Evolutionary conservation across 2,888 invertebrate species (phyloP).

Genomic region (Aradus depressus): DNA sequence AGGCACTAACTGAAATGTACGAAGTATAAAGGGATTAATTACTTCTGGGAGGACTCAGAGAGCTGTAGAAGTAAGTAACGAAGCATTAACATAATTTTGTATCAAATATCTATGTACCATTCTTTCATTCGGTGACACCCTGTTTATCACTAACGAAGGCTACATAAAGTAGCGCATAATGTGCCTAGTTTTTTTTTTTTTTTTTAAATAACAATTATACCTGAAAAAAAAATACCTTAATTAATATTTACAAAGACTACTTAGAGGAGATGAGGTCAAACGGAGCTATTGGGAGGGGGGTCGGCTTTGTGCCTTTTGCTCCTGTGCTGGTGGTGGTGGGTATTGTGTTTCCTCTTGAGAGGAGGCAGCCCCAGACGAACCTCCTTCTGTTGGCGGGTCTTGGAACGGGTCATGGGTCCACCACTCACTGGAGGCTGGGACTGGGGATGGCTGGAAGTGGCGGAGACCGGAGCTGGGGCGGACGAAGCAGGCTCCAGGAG

Average conservation of each 20-base stretch:
- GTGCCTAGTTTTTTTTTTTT: too few species aligned
- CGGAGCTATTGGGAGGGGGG: constrained; percentile 5
- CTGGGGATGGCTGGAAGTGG: constrained; percentile 5
- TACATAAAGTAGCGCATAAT: constrained; percentile 7
- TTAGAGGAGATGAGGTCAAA: constrained; percentile 8
- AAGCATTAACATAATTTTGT: too few species aligned
- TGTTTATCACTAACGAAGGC: constrained; percentile 12
- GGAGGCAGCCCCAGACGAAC: background rate
- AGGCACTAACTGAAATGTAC: too few species aligned
- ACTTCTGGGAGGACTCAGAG: too few species aligned
- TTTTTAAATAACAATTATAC: too few species aligned
- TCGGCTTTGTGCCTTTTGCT: constrained; percentile 26
- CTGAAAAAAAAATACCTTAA: constrained; percentile 3
- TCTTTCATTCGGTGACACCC: background rate
- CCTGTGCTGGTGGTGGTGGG: constrained; percentile 27
- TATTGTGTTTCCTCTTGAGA: constrained; percentile 20
- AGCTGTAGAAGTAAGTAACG: too few species aligned
- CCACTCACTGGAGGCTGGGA: too few species aligned
- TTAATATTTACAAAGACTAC: constrained; percentile 14
- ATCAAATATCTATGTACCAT: constrained; percentile 15
- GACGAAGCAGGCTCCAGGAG: too few species aligned
- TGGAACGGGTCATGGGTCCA: constrained; percentile 36
- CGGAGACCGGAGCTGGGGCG: constrained; percentile 5
- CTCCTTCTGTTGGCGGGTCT: constrained; percentile 34
- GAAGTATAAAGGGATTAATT: too few species aligned